These are phyloP conservation scores for Andrena chrysosceles DNA, from an alignment of 2,888 invertebrate species.

Conservation along the genomic window DNA sequence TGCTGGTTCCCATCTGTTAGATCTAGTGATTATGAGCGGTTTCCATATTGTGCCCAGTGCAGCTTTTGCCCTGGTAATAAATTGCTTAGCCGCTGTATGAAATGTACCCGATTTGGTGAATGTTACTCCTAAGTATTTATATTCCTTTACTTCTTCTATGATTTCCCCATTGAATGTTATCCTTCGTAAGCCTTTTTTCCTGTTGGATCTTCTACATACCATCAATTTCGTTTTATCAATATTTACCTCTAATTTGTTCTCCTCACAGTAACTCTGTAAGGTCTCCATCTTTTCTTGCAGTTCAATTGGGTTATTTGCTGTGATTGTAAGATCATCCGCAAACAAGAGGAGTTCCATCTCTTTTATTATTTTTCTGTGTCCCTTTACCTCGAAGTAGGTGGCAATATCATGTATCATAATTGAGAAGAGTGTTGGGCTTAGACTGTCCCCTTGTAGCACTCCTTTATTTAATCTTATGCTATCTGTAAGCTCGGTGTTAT, in stretches of 20 bases:
- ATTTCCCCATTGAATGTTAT: neutral
- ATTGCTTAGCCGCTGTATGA: neutral
- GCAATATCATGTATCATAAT: neutral
- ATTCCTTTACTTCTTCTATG: neutral
- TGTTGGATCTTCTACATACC: too few relatives aligned
- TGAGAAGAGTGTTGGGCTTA: neutral
- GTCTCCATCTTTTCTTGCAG: neutral
- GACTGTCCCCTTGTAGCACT: neutral
- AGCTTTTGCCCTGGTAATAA: neutral
- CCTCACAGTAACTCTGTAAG: too few relatives aligned
- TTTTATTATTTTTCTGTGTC: neutral
- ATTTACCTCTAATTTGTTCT: too few relatives aligned
- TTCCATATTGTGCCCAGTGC: neutral
- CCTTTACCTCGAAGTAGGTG: neutral
- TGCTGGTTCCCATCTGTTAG: neutral
- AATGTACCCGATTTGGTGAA: neutral
- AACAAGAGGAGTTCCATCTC: neutral
- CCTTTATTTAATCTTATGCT: neutral
- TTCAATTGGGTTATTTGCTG: neutral
- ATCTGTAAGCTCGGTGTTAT: neutral
- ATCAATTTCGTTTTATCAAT: too few relatives aligned
- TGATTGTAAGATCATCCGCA: neutral
- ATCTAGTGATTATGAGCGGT: neutral
- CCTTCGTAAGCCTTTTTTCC: too few relatives aligned
- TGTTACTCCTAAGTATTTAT: neutral